phyloP scores from a whole-genome alignment of 2,113 vertebrate genomes.

The Actenoides hombroni region DNA sequence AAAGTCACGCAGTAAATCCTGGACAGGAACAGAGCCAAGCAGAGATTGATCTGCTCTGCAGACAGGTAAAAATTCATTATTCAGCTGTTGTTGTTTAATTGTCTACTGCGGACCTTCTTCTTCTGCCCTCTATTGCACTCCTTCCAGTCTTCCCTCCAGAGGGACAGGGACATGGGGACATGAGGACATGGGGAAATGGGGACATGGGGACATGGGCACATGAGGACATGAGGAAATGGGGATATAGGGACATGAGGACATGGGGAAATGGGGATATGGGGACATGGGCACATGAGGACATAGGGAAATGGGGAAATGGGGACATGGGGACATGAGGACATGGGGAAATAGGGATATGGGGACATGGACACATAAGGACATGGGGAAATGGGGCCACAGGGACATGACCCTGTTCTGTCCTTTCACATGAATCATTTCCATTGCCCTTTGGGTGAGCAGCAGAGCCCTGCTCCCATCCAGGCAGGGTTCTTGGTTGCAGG shows the following conservation, averaged over 20 bases:
- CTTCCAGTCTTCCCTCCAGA: neutral
- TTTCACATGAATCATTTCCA: neutral
- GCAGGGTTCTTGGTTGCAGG: neutral
- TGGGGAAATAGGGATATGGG: neutral
- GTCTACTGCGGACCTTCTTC: neutral
- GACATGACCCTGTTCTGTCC: neutral
- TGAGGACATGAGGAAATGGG: too few species aligned
- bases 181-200: too few species aligned
- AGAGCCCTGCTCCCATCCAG: neutral
- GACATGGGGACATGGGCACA: too few species aligned
- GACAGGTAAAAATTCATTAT: neutral
- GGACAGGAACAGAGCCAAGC: neutral
- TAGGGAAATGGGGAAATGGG: too few species aligned
- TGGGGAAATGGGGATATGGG: neutral
- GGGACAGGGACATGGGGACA: neutral
- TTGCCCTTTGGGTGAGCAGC: rapidly evolving
- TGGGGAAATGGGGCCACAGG: neutral
- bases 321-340: too few species aligned
- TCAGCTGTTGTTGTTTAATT: neutral
- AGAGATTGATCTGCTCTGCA: neutral
- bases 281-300: neutral
- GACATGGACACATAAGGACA: too few species aligned
- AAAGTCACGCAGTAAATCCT: neutral
- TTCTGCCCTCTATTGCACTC: neutral
- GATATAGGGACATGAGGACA: too few species aligned